phyloP scores from a whole-genome alignment of 2,797 vertebrate genomes.

The Urocyon cinereoargenteus region DNA sequence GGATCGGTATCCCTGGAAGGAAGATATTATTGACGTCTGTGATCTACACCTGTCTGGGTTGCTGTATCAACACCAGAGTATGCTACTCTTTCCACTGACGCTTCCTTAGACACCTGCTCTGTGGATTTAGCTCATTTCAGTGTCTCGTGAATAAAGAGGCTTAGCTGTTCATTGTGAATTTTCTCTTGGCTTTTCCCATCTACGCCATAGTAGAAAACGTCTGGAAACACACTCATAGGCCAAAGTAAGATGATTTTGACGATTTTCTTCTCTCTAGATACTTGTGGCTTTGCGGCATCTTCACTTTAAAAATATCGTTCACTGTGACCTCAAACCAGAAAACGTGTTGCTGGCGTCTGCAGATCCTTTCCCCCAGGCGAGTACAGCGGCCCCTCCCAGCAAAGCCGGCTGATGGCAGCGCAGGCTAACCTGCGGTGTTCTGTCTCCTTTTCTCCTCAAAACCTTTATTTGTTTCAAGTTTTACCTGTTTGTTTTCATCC shows the following conservation, averaged over 20 bases:
- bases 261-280: constrained; percentile 90
- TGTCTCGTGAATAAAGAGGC: neutral
- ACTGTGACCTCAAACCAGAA: constrained; percentile 98
- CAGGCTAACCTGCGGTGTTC: neutral
- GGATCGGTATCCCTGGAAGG: neutral
- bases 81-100: neutral
- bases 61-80: neutral
- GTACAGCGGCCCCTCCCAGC: constrained; percentile 71
- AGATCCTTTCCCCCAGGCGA: constrained; percentile 97
- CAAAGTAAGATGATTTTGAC: constrained; percentile 49
- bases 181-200: neutral
- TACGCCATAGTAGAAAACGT: constrained; percentile 1
- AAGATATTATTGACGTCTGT: neutral
- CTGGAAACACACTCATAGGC: neutral
- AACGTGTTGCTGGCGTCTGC: constrained; percentile 96
- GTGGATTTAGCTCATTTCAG: neutral
- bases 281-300: constrained; percentile 97
- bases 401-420: neutral
- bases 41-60: neutral
- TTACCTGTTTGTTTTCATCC: neutral
- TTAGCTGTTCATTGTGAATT: neutral
- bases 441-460: neutral
- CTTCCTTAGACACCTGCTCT: constrained; percentile 41
- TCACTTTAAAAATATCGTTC: constrained; percentile 99
- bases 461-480: neutral